Evolutionary conservation across 2,888 invertebrate species (phyloP).

Genomic region (Lamproptera curius): DNA sequence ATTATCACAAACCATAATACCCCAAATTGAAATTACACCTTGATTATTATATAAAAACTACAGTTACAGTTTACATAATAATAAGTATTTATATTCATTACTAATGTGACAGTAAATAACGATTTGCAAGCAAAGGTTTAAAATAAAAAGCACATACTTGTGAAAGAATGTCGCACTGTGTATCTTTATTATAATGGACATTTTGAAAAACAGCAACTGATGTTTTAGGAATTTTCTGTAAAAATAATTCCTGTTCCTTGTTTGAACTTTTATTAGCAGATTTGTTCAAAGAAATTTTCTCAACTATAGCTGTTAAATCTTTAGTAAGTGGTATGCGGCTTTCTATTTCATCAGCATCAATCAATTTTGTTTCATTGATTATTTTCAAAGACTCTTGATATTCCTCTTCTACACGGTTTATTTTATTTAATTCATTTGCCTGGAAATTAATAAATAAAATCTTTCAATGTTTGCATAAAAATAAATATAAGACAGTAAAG

Average conservation of each 20-base stretch:
- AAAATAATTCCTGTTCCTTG: conserved; percentile 46
- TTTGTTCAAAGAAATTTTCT: conserved; percentile 62
- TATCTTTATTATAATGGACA: conserved; percentile 46
- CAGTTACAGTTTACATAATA: no score
- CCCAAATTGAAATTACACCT: no score
- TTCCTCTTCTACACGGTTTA: conserved; percentile 66
- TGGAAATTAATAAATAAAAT: conserved; percentile 32
- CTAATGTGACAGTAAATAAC: background rate
- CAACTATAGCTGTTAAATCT: conserved; percentile 76
- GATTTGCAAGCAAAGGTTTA: background rate
- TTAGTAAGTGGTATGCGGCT: conserved; percentile 65
- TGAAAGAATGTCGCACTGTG: conserved; percentile 73
- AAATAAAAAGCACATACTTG: conserved; percentile 80
- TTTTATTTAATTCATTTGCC: conserved; percentile 65
- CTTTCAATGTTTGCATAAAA: background rate
- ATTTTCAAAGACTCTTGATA: conserved; percentile 59
- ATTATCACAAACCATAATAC: no score
- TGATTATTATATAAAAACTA: no score
- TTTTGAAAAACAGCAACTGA: conserved; percentile 83
- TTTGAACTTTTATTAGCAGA: conserved; percentile 32
- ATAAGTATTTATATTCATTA: no score
- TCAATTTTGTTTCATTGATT: conserved; percentile 29
- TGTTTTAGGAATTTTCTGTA: conserved; percentile 79
- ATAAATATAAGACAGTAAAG: conserved; percentile 1
- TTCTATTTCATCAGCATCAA: conserved; percentile 38